phyloP scores from a whole-genome alignment of 2,113 vertebrate genomes.

The Entosphenus tridentatus region DNA sequence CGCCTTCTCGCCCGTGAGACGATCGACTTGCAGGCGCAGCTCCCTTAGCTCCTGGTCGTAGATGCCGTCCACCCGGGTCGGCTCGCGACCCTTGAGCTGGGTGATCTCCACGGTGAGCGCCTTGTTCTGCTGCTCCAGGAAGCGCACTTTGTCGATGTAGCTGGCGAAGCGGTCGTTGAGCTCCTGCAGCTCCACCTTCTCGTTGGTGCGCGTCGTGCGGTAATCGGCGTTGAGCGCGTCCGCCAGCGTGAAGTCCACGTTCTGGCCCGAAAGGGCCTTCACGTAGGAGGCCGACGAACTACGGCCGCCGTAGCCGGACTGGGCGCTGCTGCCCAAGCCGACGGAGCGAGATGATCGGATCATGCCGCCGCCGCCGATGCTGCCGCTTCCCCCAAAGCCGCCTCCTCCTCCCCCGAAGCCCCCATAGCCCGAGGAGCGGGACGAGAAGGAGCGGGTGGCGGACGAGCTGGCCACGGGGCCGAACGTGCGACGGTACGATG shows the following conservation, averaged over 20 bases:
- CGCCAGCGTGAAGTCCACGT: conserved; percentile 52
- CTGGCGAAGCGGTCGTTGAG: conserved; percentile 81
- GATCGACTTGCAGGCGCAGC: conserved; percentile 43
- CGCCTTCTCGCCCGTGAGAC: conserved; percentile 52
- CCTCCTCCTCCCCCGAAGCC: conserved; percentile 18
- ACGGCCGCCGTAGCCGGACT: conserved; percentile 10
- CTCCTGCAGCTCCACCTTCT: conserved; percentile 67
- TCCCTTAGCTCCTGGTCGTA: conserved; percentile 67
- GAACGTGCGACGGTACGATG: conserved; percentile 46
- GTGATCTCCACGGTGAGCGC: conserved; percentile 43
- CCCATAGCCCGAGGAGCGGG: conserved; percentile 25
- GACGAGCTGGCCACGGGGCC: conserved; percentile 16
- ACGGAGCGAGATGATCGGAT: too few species aligned
- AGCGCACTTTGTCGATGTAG: conserved; percentile 80
- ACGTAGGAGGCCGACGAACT: conserved; percentile 21
- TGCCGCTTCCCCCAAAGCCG: conserved; percentile 10
- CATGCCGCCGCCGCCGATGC: conserved; percentile 17
- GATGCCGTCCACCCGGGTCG: conserved; percentile 42
- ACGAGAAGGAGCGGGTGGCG: conserved; percentile 19
- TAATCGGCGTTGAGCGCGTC: conserved; percentile 71
- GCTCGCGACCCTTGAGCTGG: conserved; percentile 46
- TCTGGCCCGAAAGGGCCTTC: conserved; percentile 26
- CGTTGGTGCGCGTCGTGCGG: conserved; percentile 52
- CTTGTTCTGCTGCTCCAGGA: conserved; percentile 68
- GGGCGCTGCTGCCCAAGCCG: too few species aligned